Evolutionary conservation across 2,113 vertebrate species (phyloP).

Genomic region (Prionailurus viverrinus): DNA sequence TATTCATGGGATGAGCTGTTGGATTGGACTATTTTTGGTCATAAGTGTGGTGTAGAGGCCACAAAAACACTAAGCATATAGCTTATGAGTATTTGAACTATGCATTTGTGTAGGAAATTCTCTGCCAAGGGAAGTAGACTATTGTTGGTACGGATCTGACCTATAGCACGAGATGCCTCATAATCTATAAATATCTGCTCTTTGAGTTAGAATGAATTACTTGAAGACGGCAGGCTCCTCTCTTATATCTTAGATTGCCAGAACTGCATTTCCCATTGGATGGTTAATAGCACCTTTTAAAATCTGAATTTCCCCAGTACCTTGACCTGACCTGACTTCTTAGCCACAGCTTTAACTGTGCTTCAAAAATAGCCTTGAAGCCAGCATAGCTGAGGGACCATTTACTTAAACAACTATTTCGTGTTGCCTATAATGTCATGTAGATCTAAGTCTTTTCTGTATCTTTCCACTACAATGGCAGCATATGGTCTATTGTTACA

Average conservation of each 20-base stretch:
- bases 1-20: neutral
- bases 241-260: slow-evolving; percentile 57
- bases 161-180: neutral
- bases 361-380: slow-evolving; percentile 65
- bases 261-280: slow-evolving; percentile 59
- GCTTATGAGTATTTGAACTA: slow-evolving; percentile 47
- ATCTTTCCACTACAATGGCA: slow-evolving; percentile 25
- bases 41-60: neutral
- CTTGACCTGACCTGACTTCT: slow-evolving; percentile 58
- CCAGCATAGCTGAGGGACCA: slow-evolving; percentile 34
- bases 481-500: slow-evolving; percentile 64
- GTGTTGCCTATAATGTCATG: neutral
- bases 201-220: slow-evolving; percentile 66
- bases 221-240: neutral
- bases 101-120: neutral
- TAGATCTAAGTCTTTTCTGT: slow-evolving; percentile 56
- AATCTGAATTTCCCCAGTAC: slow-evolving; percentile 46
- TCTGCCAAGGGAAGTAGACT: slow-evolving; percentile 42
- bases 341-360: slow-evolving; percentile 36
- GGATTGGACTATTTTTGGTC: neutral
- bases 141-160: slow-evolving; percentile 23
- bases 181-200: slow-evolving; percentile 65
- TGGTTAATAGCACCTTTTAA: slow-evolving; percentile 42
- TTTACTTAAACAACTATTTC: slow-evolving; percentile 69
- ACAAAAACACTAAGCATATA: neutral